These are phyloP conservation scores for Hemibagrus guttatus DNA, from an alignment of 2,797 vertebrate species.

Conservation along the genomic window DNA sequence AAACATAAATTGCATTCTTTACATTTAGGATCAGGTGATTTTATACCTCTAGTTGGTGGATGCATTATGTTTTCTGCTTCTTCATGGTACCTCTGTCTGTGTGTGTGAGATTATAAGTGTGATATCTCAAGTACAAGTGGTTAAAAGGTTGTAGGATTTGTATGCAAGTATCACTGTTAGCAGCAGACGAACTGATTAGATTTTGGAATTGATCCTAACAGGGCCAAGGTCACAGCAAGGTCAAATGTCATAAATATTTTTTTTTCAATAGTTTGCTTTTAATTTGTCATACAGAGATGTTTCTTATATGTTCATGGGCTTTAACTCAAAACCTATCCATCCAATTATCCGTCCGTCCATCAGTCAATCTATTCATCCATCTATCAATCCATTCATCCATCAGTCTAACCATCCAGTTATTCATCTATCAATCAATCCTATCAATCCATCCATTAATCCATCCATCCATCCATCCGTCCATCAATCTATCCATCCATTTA, in stretches of 20 bases:
- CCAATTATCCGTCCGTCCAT: too few species aligned
- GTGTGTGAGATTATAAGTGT: not conserved
- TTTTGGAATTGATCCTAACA: not conserved
- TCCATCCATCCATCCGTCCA: too few species aligned
- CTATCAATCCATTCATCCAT: too few species aligned
- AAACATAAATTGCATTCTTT: not conserved
- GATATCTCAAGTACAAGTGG: not conserved
- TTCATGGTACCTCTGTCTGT: not conserved
- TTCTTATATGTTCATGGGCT: not conserved
- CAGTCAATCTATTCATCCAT: too few species aligned
- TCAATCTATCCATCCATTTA: too few species aligned
- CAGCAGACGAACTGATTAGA: not conserved
- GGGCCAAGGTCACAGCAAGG: not conserved
- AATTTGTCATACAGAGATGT: not conserved
- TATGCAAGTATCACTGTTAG: not conserved
- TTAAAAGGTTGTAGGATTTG: not conserved
- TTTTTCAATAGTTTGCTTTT: not conserved
- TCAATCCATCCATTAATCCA: too few species aligned
- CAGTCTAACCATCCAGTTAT: too few species aligned
- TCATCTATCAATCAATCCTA: too few species aligned
- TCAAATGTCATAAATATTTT: not conserved
- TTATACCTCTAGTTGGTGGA: not conserved
- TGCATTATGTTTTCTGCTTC: not conserved
- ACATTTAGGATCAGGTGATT: not conserved
- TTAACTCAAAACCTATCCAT: not conserved